Evolutionary conservation across 2,888 invertebrate species (phyloP).

Genomic region (Drosophila aldrichi): DNA sequence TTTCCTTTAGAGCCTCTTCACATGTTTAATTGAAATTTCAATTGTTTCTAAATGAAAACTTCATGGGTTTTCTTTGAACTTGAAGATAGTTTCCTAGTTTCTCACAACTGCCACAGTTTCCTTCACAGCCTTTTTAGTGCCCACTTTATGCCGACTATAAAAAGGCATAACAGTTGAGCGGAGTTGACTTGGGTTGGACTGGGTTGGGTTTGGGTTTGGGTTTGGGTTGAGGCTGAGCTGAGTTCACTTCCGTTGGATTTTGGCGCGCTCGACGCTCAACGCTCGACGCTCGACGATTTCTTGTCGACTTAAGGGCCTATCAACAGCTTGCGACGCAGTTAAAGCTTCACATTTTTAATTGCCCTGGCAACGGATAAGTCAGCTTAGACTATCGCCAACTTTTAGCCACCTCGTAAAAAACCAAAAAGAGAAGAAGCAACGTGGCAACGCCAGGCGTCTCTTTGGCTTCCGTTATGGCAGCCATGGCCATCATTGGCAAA

Average conservation of each 20-base stretch:
- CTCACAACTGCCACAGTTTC: not conserved
- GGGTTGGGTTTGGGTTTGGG: not conserved
- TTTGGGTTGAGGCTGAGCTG: not conserved
- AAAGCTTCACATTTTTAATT: conserved; percentile 73
- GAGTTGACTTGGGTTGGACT: not conserved
- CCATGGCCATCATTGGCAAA: conserved; percentile 52
- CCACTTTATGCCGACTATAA: conserved; percentile 5
- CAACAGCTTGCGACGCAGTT: conserved; percentile 69
- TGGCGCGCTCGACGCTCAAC: not conserved
- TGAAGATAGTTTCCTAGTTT: not conserved
- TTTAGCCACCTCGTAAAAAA: conserved; percentile 67
- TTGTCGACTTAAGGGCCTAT: conserved; percentile 62
- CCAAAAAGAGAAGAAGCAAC: conserved; percentile 19
- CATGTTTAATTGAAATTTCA: conserved; percentile 11
- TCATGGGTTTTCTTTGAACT: conserved; percentile 2
- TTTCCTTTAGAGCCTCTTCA: not conserved
- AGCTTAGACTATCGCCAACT: conserved; percentile 57
- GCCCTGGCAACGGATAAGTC: conserved; percentile 66
- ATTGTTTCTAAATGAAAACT: conserved; percentile 4
- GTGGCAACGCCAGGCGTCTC: conserved; percentile 56
- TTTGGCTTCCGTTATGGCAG: conserved; percentile 69
- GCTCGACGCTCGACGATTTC: conserved; percentile 40
- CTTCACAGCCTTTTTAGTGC: not conserved
- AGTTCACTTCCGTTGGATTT: conserved; percentile 3
- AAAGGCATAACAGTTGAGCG: not conserved